phyloP scores from a whole-genome alignment of 2,888 invertebrate genomes.

The Microctonus brassicae region DNA sequence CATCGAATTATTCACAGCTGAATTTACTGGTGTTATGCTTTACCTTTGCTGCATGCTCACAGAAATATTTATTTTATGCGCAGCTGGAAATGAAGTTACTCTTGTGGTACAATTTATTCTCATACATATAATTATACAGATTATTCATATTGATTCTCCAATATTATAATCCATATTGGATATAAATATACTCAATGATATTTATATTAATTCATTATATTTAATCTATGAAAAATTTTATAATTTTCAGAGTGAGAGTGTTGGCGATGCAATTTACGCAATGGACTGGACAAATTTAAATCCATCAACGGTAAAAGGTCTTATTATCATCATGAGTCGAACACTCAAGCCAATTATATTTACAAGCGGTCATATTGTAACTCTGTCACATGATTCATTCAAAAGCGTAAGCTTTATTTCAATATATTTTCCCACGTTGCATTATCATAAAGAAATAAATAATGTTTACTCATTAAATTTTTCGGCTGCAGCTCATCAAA shows the following conservation, averaged over 20 bases:
- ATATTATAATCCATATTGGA: too few relatives aligned
- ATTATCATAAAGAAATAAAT: neutral
- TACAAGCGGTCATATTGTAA: constrained; percentile 34
- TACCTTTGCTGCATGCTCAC: constrained; percentile 29
- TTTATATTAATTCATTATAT: too few relatives aligned
- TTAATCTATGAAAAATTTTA: too few relatives aligned
- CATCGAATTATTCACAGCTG: constrained; percentile 19
- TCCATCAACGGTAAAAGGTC: constrained; percentile 24
- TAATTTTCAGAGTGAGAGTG: constrained; percentile 33
- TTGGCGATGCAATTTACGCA: constrained; percentile 34
- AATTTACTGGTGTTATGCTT: constrained; percentile 27
- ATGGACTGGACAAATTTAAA: constrained; percentile 35
- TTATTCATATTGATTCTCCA: too few relatives aligned
- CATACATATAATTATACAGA: too few relatives aligned
- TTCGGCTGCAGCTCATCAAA: too few relatives aligned
- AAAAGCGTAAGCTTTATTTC: constrained; percentile 22
- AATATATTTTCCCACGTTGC: neutral
- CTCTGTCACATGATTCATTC: constrained; percentile 38
- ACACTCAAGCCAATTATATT: constrained; percentile 31
- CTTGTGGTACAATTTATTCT: constrained; percentile 25
- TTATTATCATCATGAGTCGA: constrained; percentile 38
- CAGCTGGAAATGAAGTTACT: constrained; percentile 35
- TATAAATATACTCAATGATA: too few relatives aligned
- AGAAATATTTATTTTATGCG: constrained; percentile 38
- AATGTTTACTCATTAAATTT: too few relatives aligned